Evolutionary conservation across 2,888 invertebrate species (phyloP), one percentile per base, ranked within the genome.

Genomic region (Diarsia rubi): DNA sequence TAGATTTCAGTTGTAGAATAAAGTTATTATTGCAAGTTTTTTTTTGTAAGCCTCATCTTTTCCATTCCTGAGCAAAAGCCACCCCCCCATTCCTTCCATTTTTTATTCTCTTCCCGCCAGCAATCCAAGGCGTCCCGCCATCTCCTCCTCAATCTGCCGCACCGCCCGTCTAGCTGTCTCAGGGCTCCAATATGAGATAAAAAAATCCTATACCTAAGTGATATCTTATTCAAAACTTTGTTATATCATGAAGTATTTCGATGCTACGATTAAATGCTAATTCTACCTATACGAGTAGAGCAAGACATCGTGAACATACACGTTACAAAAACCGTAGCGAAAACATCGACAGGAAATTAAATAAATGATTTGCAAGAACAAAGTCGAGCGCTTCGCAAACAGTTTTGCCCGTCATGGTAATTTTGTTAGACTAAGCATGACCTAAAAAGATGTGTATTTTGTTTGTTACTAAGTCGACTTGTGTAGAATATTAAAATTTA

Each of bases 291-390:
- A 47, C 37, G 37, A 37, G 57, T 11, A 5, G 9, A 21, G 4
- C 42, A 21, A 78, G 64, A 60, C 24, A 31, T 12, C 64, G 54
- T 79, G 59, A 60, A 73, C 24, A 73, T 83, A 73, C 6, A 44
- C 3, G 57, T 70, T 57, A 70, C 73, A 57, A 31, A 83, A 66
- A 47, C 64, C 59, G 52, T 59, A 69, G 27, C 77, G 49, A 75
- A 79, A 83, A 82, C 52, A 65, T 80, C 59, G 44, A 70, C 79
- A 85, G 79, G 83, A 84, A 85, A 84, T 85, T 72, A 69, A 82
- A 71, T 69, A 69, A 72, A 27, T 84, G 83, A 85, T 78, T 82
- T 76, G 85, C 83, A 73, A 57, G 73, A 83, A 70, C 47, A 67
- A 64, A 69, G 45, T 47, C 65, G 42, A 64, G 27, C 59, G 74